Evolutionary conservation across 1,140 invertebrate species (phyloP), one percentile per base, ranked within the genome.

Genomic region (Oscheius sp.): DNA sequence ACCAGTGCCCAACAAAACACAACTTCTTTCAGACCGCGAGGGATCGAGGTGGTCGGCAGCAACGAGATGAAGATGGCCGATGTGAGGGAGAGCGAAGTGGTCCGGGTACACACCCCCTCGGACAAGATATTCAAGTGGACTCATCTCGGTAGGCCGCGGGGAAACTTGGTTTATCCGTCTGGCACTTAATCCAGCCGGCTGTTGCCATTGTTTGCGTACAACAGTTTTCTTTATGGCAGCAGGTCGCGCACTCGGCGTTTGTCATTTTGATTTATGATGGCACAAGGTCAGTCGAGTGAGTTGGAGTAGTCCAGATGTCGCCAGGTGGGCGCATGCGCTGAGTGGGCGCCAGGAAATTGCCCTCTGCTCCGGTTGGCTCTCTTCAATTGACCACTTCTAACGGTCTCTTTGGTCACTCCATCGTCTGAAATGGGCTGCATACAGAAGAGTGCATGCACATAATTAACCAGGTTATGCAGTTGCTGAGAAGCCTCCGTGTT

Each of bases 61-160:
- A n/a, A 42, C 10, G 10, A 10, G 10, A 10, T 10, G 2, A 64
- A 58, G 15, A 3, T 49, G n/a, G 45, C 45, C 1, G 38, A 71
- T 15, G 64, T 71, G 3, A 38, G 28, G 1, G 58, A 2, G 18
- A 62, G 1, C 0, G 35, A 62, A 20, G 0, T 23, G 1, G 15
- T 68, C 7, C 26, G 23, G 3, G 23, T 61, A 15, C 65, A 68
- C 23, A 42, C 29, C 18, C 34, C 55, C 4, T 35, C 72, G 1
- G 72, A 74, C 26, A 74, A 74, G 35, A 15, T 74, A 0, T 62
- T 74, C 64, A 74, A 74, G 52, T 74, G 72, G 72, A 68, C 45
- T 23, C 29, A 34, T 31, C 28, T 74, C 3, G 72, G 72, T 68
- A 28, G 28, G 49, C 28, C 28, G 23, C 28, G 49, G 38, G 7